Conservation (phyloP, 1,140 invertebrate genomes). For the Hyles euphorbiae region DNA sequence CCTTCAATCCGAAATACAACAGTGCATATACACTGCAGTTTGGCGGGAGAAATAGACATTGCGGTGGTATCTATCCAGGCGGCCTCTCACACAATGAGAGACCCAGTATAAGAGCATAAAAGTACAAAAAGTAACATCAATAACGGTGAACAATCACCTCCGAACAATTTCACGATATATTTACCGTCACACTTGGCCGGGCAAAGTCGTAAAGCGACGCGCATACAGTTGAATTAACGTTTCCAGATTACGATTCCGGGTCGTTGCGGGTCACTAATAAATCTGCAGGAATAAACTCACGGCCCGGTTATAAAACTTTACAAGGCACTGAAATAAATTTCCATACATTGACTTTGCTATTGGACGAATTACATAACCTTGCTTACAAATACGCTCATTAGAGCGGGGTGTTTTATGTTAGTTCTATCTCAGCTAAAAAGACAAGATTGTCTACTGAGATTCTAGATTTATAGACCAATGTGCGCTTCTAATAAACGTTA, state of each 20-base stretch:
- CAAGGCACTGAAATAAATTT: constrained; percentile 27
- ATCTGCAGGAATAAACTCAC: constrained; percentile 34
- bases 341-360: constrained; percentile 20
- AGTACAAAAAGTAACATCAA: too few relatives aligned
- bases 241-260: constrained; percentile 35
- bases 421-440: neutral
- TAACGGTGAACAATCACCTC: too few relatives aligned
- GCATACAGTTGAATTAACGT: constrained; percentile 38
- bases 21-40: too few relatives aligned
- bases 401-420: constrained; percentile 21
- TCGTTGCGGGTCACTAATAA: constrained; percentile 37
- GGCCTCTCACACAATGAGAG: too few relatives aligned
- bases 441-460: too few relatives aligned
- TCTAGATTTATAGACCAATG: too few relatives aligned
- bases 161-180: too few relatives aligned
- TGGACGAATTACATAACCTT: constrained; percentile 5
- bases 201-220: constrained; percentile 34
- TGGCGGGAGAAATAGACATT: too few relatives aligned
- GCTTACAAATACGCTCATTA: constrained; percentile 23
- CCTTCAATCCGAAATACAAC: too few relatives aligned
- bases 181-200: neutral
- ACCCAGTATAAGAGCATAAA: too few relatives aligned
- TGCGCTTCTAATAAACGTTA: too few relatives aligned
- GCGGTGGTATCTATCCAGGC: too few relatives aligned
- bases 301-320: constrained; percentile 38